Conservation (phyloP, 2,113 vertebrate genomes). For the Pseudopipra pipra region DNA sequence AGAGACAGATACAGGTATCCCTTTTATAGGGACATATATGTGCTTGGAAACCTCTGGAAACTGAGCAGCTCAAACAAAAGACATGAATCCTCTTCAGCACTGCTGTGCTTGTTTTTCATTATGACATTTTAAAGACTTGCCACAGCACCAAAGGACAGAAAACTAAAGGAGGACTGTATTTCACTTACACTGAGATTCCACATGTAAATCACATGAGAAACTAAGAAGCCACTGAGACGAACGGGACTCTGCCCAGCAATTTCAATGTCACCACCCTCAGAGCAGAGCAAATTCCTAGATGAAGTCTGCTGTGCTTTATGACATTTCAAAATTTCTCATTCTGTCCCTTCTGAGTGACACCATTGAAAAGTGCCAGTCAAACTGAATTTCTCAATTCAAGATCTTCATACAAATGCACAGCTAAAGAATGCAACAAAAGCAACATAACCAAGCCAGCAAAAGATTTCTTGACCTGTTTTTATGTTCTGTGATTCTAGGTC, state of each 20-base stretch:
- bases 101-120: not conserved
- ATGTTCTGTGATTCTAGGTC: not conserved
- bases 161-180: not conserved
- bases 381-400: not conserved
- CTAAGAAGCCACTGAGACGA: not conserved
- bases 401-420: not conserved
- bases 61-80: not conserved
- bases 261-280: not conserved
- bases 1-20: not conserved
- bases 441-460: not conserved
- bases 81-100: not conserved
- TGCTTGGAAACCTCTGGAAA: not conserved
- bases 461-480: not conserved
- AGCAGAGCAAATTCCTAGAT: not conserved
- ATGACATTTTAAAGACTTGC: not conserved
- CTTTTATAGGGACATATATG: fast-evolving
- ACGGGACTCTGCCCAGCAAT: not conserved
- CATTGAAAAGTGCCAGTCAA: not conserved
- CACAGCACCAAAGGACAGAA: fast-evolving
- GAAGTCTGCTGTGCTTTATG: too few species aligned
- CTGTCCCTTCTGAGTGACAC: not conserved
- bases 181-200: fast-evolving
- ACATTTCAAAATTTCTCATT: not conserved
- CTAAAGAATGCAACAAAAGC: not conserved
- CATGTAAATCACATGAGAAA: not conserved